Percentiles rank a stretch among this genome's conserved stretches.
Conservation (phyloP, 1,140 invertebrate species). For the Lordiphosa stackelbergi region DNA sequence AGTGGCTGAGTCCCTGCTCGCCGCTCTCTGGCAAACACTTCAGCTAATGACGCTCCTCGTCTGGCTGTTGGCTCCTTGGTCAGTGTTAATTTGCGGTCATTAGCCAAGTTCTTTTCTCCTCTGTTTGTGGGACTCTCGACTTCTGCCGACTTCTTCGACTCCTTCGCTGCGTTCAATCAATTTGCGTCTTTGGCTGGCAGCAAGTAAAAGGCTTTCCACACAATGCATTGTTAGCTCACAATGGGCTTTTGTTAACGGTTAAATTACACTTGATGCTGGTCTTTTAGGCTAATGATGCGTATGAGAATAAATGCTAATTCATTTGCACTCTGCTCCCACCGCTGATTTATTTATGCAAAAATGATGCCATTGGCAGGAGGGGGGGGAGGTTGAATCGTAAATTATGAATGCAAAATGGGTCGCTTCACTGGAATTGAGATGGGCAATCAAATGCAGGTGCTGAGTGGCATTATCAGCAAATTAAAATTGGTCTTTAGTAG, state of each 20-base stretch:
- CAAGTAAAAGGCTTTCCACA: constrained; percentile 50
- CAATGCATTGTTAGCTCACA: constrained; percentile 50
- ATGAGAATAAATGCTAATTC: constrained; percentile 65
- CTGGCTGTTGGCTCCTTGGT: constrained; percentile 38
- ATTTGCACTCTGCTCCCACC: constrained; percentile 55
- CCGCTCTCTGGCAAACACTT: constrained; percentile 50
- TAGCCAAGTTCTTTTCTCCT: constrained; percentile 50
- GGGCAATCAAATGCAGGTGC: constrained; percentile 21
- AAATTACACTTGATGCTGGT: constrained; percentile 63
- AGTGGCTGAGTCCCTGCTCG: constrained; percentile 23
- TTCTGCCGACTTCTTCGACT: constrained; percentile 13
- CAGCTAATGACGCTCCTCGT: constrained; percentile 61
- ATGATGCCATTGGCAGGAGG: constrained; percentile 15
- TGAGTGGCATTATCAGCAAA: constrained; percentile 16
- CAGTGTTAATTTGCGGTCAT: constrained; percentile 70
- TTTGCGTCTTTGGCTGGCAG: constrained; percentile 47
- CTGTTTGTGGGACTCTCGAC: constrained; percentile 5
- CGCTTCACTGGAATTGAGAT: not conserved
- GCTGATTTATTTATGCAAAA: constrained; percentile 58
- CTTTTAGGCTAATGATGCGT: constrained; percentile 70
- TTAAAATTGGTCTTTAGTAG: constrained; percentile 32
- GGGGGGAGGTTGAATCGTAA: constrained; percentile 28
- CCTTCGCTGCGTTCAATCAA: constrained; percentile 54
- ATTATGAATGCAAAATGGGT: constrained; percentile 44
- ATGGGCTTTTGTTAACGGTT: constrained; percentile 66